Evolutionary conservation across 2,797 vertebrate species (phyloP).

Genomic region (Myioborus miniatus): DNA sequence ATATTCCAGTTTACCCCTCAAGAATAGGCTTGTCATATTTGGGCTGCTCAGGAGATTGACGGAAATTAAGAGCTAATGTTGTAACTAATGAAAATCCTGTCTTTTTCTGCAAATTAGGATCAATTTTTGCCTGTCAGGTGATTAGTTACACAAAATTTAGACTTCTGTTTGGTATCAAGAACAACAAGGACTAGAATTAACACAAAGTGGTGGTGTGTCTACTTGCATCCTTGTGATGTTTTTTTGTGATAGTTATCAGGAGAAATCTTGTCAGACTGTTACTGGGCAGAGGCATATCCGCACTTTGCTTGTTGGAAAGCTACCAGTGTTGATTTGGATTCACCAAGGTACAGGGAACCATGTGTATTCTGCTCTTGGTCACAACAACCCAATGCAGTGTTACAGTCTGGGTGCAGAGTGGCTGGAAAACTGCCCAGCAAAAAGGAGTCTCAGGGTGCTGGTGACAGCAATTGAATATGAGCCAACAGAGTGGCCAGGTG

Average conservation of each 20-base stretch:
- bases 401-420: neutral
- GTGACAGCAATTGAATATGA: neutral
- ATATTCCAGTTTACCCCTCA: neutral
- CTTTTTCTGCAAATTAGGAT: neutral
- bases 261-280: neutral
- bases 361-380: neutral
- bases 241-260: neutral
- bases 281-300: neutral
- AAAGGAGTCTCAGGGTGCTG: neutral
- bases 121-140: neutral
- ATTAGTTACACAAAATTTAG: neutral
- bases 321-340: neutral
- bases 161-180: neutral
- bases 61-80: neutral
- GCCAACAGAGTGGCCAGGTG: neutral
- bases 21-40: neutral
- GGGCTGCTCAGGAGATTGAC: neutral
- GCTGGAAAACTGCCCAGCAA: neutral
- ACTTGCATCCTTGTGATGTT: neutral
- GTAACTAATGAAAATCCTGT: neutral
- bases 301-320: neutral
- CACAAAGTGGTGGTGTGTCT: accelerated
- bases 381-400: neutral
- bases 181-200: neutral
- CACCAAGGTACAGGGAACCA: neutral